Evolutionary conservation across 1,140 invertebrate species (phyloP), one percentile per base, ranked within the genome.

Genomic region (Phymastichus coffea): DNA sequence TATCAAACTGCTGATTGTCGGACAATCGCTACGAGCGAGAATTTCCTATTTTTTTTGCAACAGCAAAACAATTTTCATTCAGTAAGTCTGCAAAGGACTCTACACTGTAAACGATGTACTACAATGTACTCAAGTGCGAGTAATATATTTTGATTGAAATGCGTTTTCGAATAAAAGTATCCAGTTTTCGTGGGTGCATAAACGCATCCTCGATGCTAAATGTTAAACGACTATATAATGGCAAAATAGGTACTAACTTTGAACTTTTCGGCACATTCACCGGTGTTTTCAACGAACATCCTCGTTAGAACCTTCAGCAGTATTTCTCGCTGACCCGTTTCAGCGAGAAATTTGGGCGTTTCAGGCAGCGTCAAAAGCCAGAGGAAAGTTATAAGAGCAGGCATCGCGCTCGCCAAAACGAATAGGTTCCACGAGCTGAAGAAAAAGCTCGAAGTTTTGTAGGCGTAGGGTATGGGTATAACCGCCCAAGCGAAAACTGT

Each of bases 261-360:
- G 40, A 59, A 83, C 19, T 72, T 64, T 37, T 73, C 69, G 1
- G 67, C 60, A 6, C 71, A 63, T 6, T 72, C 63, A 14, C 73
- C 72, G 2, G 71, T 81, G 60, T 83, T 83, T 4, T 69, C 64
- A 0, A 67, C 35, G 56, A 72, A 82, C 60, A 83, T 81, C 14
- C 69, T 59, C 22, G 63, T 64, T 2, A 83, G 66, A 8, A 83
- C 71, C 14, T 76, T 61, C 0, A 82, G 49, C 10, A 82, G 67
- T 30, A 79, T 65, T 0, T 75, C 64, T 44, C 76, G 68, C 38
- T 76, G 64, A 63, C 81, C 78, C 57, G 68, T 72, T 23, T 79
- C 76, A 3, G 85, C 73, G 0, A 85, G 70, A 63, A 80, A 86
- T 63, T 85, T 85, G 0, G 85, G 85, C 54, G 83, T 85, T 66